A percentile compares a stretch with the other conserved stretches of the same genome.
Conservation (phyloP, 2,888 invertebrate species). For the Gastrophysa polygoni region DNA sequence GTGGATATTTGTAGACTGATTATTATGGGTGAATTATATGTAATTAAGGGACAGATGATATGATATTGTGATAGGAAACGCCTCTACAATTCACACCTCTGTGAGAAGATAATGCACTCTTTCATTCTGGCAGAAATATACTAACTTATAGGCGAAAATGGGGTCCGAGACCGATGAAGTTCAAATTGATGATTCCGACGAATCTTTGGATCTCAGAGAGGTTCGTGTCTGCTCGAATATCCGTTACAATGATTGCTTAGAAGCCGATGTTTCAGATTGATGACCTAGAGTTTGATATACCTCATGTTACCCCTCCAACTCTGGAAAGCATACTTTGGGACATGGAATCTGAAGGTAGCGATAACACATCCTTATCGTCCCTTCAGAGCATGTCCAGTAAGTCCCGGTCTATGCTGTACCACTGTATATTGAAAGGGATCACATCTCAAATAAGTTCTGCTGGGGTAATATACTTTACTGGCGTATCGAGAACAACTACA, state of each 20-base stretch:
- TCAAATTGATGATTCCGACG: conserved; percentile 54
- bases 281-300: conserved; percentile 80
- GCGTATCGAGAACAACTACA: neutral
- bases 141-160: conserved; percentile 39
- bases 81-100: no score
- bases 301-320: conserved; percentile 76
- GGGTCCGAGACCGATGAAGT: conserved; percentile 54
- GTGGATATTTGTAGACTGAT: no score
- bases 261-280: conserved; percentile 66
- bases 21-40: no score
- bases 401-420: conserved; percentile 73
- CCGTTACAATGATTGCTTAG: conserved; percentile 7
- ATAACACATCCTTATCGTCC: conserved; percentile 62
- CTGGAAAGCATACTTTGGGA: conserved; percentile 84
- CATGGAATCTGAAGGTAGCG: conserved; percentile 68
- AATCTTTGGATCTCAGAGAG: conserved; percentile 55
- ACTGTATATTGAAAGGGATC: conserved; percentile 84
- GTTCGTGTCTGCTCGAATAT: conserved; percentile 35
- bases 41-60: no score
- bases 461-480: conserved; percentile 63
- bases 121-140: neutral
- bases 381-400: conserved; percentile 60
- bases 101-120: neutral
- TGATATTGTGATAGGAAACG: no score
- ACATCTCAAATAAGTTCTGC: conserved; percentile 89